A percentile compares a stretch with the other conserved stretches of the same genome.
phyloP scores from a whole-genome alignment of 2,888 invertebrate species.

The Zygogramma bicolorata region DNA sequence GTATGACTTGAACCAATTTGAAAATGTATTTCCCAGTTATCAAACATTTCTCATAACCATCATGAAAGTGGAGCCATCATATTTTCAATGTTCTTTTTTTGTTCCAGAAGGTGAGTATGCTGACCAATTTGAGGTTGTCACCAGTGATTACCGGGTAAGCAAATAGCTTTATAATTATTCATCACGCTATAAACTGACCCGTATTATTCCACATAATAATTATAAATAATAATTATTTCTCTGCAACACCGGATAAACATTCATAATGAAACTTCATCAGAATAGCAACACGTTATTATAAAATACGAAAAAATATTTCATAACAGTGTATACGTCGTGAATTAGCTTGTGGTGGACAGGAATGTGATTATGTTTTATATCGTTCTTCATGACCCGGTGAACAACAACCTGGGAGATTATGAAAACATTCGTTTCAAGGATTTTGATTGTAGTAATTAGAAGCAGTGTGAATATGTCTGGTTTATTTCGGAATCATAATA shows the following conservation, averaged over 20 bases:
- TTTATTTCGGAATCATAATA: too few relatives aligned
- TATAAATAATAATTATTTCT: constrained; percentile 63
- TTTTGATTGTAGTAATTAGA: too few relatives aligned
- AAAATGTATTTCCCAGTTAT: too few relatives aligned
- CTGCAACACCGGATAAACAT: constrained; percentile 65
- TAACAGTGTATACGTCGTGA: constrained; percentile 22
- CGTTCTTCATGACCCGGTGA: background rate
- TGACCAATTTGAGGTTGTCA: constrained; percentile 45
- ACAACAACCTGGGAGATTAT: background rate
- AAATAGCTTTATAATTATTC: constrained; percentile 66
- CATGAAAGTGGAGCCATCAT: constrained; percentile 3
- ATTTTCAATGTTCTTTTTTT: constrained; percentile 44
- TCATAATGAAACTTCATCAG: constrained; percentile 64
- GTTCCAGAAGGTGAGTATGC: constrained; percentile 64
- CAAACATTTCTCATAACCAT: background rate
- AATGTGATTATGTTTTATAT: background rate
- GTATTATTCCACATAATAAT: constrained; percentile 57
- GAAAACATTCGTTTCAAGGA: too few relatives aligned
- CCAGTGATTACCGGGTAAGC: constrained; percentile 58
- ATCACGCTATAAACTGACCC: constrained; percentile 56
- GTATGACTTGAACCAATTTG: too few relatives aligned
- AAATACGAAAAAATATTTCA: constrained; percentile 34
- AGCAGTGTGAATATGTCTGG: too few relatives aligned
- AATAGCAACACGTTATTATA: constrained; percentile 46
- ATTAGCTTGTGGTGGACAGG: background rate